Conservation (phyloP, 2,113 vertebrate genomes). For the Clinocottus analis region DNA sequence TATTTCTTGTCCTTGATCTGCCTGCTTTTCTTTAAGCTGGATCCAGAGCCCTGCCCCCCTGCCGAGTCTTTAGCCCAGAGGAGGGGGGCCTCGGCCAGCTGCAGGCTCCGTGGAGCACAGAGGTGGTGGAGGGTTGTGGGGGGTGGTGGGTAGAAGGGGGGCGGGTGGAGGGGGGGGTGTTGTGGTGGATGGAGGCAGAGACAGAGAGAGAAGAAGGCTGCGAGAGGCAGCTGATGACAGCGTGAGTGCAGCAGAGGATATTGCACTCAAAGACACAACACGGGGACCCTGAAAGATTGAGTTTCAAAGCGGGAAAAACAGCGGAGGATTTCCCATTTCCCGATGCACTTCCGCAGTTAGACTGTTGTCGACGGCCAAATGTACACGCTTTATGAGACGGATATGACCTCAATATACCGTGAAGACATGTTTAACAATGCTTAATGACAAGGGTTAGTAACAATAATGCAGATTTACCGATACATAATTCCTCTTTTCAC, state of each 20-base stretch:
- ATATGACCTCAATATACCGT: neutral
- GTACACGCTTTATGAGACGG: no score
- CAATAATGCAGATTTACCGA: neutral
- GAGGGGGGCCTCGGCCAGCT: constrained; percentile 77
- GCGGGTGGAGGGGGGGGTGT: constrained; percentile 8
- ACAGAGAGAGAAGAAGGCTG: constrained; percentile 53
- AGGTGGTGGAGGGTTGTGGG: constrained; percentile 38
- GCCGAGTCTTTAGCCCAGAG: constrained; percentile 70
- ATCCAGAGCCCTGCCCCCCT: constrained; percentile 78
- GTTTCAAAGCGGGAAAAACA: constrained; percentile 78
- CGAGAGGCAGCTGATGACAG: constrained; percentile 78
- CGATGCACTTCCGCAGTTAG: constrained; percentile 50
- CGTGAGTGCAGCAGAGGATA: constrained; percentile 75
- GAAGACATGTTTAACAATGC: neutral
- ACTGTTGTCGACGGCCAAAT: no score
- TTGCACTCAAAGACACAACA: constrained; percentile 82
- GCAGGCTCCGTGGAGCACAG: constrained; percentile 69
- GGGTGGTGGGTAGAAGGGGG: no score
- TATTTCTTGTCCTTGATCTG: constrained; percentile 81
- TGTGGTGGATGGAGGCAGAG: constrained; percentile 41
- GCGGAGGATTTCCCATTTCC: constrained; percentile 53
- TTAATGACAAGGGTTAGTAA: neutral
- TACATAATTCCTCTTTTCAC: neutral
- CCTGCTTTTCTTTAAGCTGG: constrained; percentile 78
- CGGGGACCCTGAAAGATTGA: constrained; percentile 68